Evolutionary conservation across 2,888 invertebrate genomes (phyloP), one percentile per base, ranked within the genome.

Genomic region (Tethea ocularis): DNA sequence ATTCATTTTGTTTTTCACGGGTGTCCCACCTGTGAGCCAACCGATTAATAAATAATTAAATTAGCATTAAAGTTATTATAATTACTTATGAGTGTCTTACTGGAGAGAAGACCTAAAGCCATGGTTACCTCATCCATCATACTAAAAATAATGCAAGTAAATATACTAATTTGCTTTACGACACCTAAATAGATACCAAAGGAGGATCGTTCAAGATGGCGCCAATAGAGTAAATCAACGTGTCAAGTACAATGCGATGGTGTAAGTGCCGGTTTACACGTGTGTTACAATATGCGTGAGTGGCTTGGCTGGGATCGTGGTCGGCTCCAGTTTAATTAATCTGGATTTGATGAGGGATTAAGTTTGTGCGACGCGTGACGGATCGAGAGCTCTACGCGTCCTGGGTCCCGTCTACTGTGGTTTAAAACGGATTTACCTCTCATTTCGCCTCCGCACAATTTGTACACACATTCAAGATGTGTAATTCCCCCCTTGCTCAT

Each of bases 301-400:
- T 76, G 75, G 83, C 79, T 83, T 74, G 78, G 74, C 78, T 68
- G 80, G 84, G 83, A 80, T 87, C 86, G 86, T 81, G 86, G 87
- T 82, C 78, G 85, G 78, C 79, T 82, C 77, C 75, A 74, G 84
- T 87, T 88, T 87, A 87, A 92, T 92, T 92, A 91, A 90, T 92
- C 90, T 89, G 90, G 89, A 89, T 91, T 89, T 92, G 91, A 91
- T 90, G 89, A 88, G 87, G 88, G 90, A 88, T 90, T 91, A 90
- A 85, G 91, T 86, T 86, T 68, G 83, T 78, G 86, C 86, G 86
- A 83, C 87, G 88, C 88, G 89, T 91, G 89, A 91, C 88, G 89
- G 89, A 90, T 91, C 84, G 89, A 80, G 87, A 84, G 87, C 84
- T 86, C 84, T 74, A 73, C 79, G 77, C 81, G 78, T 74, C 76